Base-by-base conservation (phyloP, 2,797 vertebrate genomes). In the Leptatherina wallacei region DNA sequence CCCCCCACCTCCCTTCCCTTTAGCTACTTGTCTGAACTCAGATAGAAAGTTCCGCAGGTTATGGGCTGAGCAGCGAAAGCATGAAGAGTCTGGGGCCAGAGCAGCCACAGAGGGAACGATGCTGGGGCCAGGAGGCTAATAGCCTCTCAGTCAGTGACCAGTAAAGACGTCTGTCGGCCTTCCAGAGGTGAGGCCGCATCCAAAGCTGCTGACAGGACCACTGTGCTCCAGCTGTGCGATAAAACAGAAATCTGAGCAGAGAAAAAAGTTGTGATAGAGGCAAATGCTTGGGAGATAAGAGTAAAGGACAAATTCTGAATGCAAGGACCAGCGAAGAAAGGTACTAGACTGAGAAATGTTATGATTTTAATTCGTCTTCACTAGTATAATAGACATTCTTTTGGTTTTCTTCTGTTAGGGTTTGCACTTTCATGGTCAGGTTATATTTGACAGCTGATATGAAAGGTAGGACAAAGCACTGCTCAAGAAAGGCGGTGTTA, bases 61-160 rank as follows among this genome's bases (percentile, higher is more conserved):
- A 70, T 16, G 71, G 74, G 80, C 85, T 42, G 78, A 49, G 27
- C 68, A 57, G 70, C 81, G 78, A 73, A 63, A 74, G 32, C 55
- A 60, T 29, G 74, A 36, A 69, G 76, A 73, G 73, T 57, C 62
- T n/a, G 9, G 77, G 83, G 81, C 76, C 61, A 40, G 83, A 77
- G 79, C 69, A 68, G 67, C 75, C 79, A 83, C 81, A 14, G 79
- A 79, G 78, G 77, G 68, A 79, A 70, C 20, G 44, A 65, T 0
- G 65, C 42, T 1, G 57, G 59, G 84, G 87, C 67, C 79, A 78
- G 56, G 65, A 86, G 86, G 89, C 81, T 87, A 91, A 91, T 89
- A 83, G 85, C 85, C 71, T 87, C 82, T 89, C 85, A 81, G 83
- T 78, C 85, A 85, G 81, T 56, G 6, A 61, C 65, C 56, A 29